Base-by-base conservation (phyloP, 2,888 invertebrate genomes). In the Drosophila setosimentum region DNA sequence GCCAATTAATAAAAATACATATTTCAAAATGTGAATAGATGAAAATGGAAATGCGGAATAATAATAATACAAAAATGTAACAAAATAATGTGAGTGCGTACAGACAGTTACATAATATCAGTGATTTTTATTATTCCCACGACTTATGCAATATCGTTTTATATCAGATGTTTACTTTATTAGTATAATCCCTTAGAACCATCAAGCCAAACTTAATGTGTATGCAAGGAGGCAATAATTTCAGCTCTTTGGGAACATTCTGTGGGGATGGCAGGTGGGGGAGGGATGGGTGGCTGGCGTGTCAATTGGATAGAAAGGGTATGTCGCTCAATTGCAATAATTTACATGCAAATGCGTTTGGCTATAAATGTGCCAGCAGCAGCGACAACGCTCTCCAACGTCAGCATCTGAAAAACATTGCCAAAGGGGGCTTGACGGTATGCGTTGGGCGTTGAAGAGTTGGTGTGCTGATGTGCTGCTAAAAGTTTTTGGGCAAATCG, bases 261-360 rank as follows among this genome's bases (percentile, higher is more conserved):
- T 4, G 3, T 5, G 11, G n/a, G 2, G 16, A 5, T 13, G 32
- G 13, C 4, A 1, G 37, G n/a, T n/a, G 3, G 7, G 2, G 45
- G 4, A 6, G 21, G 7, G 4, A 3, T 7, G 2, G 1, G 16
- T 2, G 3, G 33, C 7, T 13, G 21, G 11, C 16, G 40, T 53
- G 27, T 3, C 27, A 27, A 16, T 16, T 21, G 42, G 18, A 24
- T 16, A 53, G 57, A 42, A 24, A 27, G 67, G 45, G 45, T 13
- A 53, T 49, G 59, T 40, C 69, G 60, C 57, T 50, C 69, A 77
- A 77, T 58, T 85, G 80, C 85, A 85, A 83, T 83, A 84, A 83
- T 82, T 83, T 84, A 84, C 85, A 84, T 83, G 83, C 80, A 83
- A 83, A 83, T 84, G 83, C 82, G 82, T 77, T 79, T 61, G 84